Evolutionary conservation across 2,888 invertebrate species (phyloP), one percentile per base, ranked within the genome.

Genomic region (Oasisia sp.): DNA sequence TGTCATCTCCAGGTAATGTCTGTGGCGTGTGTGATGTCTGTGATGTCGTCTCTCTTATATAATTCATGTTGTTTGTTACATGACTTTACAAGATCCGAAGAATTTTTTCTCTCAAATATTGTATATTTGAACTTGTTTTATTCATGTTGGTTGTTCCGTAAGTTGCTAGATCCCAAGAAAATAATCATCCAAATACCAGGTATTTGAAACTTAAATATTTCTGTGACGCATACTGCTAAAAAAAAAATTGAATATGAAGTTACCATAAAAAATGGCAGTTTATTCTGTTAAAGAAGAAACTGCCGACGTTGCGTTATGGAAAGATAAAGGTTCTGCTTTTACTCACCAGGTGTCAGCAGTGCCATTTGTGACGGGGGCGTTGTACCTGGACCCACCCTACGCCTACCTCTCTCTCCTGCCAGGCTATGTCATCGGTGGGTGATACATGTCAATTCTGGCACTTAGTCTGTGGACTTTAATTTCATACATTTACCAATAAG

Each of bases 321-420:
- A 74, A 74, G 1, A 74, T n/a, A 5, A 74, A 5, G n/a, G 74
- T 74, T 74, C 74, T 74, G 19, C 19, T 74, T 74, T 4, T 92
- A 27, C 92, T 92, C 93, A 94, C 32, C 95, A 96, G 95, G 91
- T 96, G 27, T 92, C 95, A 58, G 96, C 96, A 14, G 95, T 96
- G n/a, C 96, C 96, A 19, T 96, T 96, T 95, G 96, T 96, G 19
- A 96, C 96, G 27, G 96, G 96, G 12, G 96, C 96, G n/a, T 93
- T 96, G 50, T 95, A 95, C 92, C 94, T 96, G 44, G 93, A 94
- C 91, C 95, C 96, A 50, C 96, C 96, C 12, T 95, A 93, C 91
- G 95, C 95, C 5, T 96, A 96, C 94, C 94, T 96, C 91, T 95
- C 95, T 93, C 95, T 96, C 92, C 95, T 96, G 91, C 96, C 96